Evolutionary conservation across 2,113 vertebrate species (phyloP).

Genomic region (Ictidomys tridecemlineatus): DNA sequence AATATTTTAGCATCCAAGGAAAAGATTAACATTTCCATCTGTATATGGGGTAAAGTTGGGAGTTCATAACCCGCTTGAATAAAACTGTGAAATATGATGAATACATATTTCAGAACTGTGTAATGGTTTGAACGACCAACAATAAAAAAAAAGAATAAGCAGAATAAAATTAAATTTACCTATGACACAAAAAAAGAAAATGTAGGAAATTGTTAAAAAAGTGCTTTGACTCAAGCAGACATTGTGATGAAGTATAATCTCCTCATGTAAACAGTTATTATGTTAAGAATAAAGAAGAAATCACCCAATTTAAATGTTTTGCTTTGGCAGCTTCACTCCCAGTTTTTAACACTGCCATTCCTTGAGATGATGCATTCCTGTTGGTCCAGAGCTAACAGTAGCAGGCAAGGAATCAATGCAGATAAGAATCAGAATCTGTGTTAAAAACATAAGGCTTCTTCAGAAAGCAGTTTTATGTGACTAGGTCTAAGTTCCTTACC

Average conservation of each 20-base stretch:
- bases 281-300: conserved; percentile 71
- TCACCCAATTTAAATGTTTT: conserved; percentile 71
- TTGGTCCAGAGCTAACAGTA: not conserved
- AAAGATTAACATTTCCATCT: conserved; percentile 72
- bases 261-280: conserved; percentile 78
- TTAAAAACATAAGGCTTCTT: not conserved
- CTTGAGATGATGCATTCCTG: conserved; percentile 58
- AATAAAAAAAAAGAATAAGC: no score
- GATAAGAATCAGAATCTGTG: not conserved
- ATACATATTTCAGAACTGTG: no score
- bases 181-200: no score
- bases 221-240: conserved; percentile 75
- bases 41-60: no score
- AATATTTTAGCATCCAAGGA: not conserved
- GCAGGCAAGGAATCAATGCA: not conserved
- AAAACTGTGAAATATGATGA: no score
- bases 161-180: no score
- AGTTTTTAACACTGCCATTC: conserved; percentile 63
- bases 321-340: conserved; percentile 62
- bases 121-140: no score
- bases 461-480: not conserved
- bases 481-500: conserved; percentile 18
- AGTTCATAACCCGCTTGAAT: no score
- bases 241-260: conserved; percentile 72
- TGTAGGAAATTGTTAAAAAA: conserved; percentile 82